phyloP scores from a whole-genome alignment of 2,888 invertebrate species.

The Caenorhabditis sp. region DNA sequence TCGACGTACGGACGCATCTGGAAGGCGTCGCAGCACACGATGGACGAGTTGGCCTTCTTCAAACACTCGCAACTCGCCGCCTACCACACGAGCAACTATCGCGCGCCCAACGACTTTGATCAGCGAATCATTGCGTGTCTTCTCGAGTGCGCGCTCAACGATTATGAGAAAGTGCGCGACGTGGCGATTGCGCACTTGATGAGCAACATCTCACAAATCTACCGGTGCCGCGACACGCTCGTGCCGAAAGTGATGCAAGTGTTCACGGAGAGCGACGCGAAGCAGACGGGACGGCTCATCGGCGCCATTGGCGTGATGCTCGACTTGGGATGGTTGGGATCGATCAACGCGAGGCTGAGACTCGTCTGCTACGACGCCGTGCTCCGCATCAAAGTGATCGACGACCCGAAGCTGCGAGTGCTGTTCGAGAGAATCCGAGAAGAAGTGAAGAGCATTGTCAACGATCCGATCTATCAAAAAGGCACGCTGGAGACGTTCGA shows the following conservation, averaged over 20 bases:
- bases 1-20: not conserved
- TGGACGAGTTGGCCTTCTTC: slow-evolving; percentile 15
- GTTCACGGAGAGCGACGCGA: not conserved
- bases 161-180: slow-evolving; percentile 21
- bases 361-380: slow-evolving; percentile 28
- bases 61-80: not conserved
- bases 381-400: slow-evolving; percentile 24
- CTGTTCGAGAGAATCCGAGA: slow-evolving; percentile 10
- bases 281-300: slow-evolving; percentile 15
- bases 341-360: not conserved
- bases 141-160: slow-evolving; percentile 28
- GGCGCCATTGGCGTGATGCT: slow-evolving; percentile 16
- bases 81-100: slow-evolving; percentile 4
- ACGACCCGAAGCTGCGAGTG: slow-evolving; percentile 2
- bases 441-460: not conserved
- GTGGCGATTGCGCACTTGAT: not conserved
- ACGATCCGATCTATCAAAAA: not conserved
- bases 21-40: slow-evolving; percentile 28
- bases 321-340: not conserved
- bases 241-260: slow-evolving; percentile 23
- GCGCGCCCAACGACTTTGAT: slow-evolving; percentile 22
- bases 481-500: not conserved
- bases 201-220: not conserved
- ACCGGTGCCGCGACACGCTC: slow-evolving; percentile 24
- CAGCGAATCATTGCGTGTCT: slow-evolving; percentile 16